Conservation (phyloP, 2,888 invertebrate species). For the Crioceris asparagi region DNA sequence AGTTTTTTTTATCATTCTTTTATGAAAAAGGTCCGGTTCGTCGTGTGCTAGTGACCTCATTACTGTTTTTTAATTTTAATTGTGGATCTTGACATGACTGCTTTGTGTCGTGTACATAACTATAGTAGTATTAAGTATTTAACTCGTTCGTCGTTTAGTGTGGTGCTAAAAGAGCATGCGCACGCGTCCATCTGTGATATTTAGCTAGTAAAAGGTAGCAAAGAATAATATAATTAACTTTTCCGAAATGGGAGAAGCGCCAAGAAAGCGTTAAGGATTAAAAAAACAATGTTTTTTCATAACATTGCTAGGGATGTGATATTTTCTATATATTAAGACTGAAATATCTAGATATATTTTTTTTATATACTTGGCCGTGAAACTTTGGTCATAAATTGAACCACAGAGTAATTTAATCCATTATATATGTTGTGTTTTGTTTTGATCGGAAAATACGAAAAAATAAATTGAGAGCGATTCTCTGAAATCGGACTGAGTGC, state of each 20-base stretch:
- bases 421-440: conserved; percentile 18
- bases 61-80: conserved; percentile 23
- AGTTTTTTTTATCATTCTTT: conserved; percentile 29
- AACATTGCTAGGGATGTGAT: conserved; percentile 40
- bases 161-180: conserved; percentile 30
- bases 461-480: conserved; percentile 27
- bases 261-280: conserved; percentile 16
- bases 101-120: conserved; percentile 32
- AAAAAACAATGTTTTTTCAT: conserved; percentile 15
- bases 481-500: conserved; percentile 35
- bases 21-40: conserved; percentile 33
- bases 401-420: conserved; percentile 16
- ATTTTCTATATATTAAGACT: conserved; percentile 45
- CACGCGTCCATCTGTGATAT: conserved; percentile 39
- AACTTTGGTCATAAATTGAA: conserved; percentile 15
- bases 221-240: conserved; percentile 39
- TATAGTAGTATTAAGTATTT: conserved; percentile 33
- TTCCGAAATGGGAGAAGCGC: conserved; percentile 36
- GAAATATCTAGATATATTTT: conserved; percentile 39
- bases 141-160: conserved; percentile 33
- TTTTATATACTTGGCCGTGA: conserved; percentile 24
- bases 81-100: conserved; percentile 34
- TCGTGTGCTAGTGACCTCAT: conserved; percentile 33
- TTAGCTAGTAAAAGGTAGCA: conserved; percentile 39
- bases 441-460: conserved; percentile 14